Base-by-base conservation (phyloP, 2,888 invertebrate genomes). In the Fragum sueziense region DNA sequence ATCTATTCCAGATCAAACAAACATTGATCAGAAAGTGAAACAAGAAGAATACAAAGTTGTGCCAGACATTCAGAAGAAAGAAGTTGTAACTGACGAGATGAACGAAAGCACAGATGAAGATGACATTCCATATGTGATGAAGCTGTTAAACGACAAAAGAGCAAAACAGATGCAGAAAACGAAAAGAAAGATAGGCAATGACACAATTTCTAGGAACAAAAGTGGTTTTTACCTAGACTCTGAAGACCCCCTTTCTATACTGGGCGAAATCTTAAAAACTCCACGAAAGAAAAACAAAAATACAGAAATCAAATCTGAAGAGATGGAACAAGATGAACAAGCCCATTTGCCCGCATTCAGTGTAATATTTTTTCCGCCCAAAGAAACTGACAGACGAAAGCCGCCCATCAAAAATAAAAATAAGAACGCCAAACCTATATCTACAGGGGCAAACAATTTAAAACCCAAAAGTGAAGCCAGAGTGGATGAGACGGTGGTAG, bases 81-180 rank as follows among this genome's bases (percentile, higher is more conserved):
- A n/a, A n/a, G n/a, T n/a, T n/a, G n/a, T n/a, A n/a, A n/a, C n/a
- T n/a, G n/a, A n/a, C n/a, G n/a, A n/a, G n/a, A n/a, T n/a, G n/a
- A n/a, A n/a, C n/a, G n/a, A n/a, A n/a, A n/a, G n/a, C n/a, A n/a
- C n/a, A n/a, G 22, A 22, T 65, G 65, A 52, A 7, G 41, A 47
- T 65, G 65, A 51, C 34, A 65, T 65, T 6, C 65, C 65, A 22
- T 65, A 65, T 65, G 65, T 33, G 9, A 41, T 65, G 65, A 41
- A 34, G 22, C 37, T 65, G 37, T 41, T 65, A 34, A 62, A 17
- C 29, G 22, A 33, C 33, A 20, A 62, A n/a, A 34, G 20, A 34
- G 20, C 14, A 47, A 47, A 47, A 3, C 17, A 20, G 17, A 4
- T 1, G 29, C 22, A 57, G 0, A 22, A 57, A 1, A 27, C 27